phyloP scores from a whole-genome alignment of 2,888 invertebrate species.

The Cantharis rustica region DNA sequence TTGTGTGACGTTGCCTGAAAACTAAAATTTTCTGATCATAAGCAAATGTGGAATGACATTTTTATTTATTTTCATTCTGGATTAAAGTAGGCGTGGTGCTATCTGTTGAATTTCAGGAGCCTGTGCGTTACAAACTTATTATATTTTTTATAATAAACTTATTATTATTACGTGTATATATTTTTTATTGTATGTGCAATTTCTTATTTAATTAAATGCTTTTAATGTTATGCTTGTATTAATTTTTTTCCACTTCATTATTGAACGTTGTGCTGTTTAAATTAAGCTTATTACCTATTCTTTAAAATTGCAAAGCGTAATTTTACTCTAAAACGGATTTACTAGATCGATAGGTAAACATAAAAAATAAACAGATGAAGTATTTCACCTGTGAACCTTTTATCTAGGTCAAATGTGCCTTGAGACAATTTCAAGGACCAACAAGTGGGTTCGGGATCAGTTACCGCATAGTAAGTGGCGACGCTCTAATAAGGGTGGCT shows the following conservation, averaged over 20 bases:
- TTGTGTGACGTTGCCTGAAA: slow-evolving; percentile 38
- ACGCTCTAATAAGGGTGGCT: not conserved
- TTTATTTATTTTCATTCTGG: slow-evolving; percentile 38
- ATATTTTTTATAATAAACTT: slow-evolving; percentile 1
- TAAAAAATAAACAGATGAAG: not conserved
- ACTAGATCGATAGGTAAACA: not conserved
- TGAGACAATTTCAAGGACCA: not conserved
- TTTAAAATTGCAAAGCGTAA: not conserved
- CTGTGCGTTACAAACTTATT: not conserved
- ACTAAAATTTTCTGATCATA: slow-evolving; percentile 34
- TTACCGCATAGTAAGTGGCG: not conserved
- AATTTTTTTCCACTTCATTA: not conserved
- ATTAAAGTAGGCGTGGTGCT: slow-evolving; percentile 38
- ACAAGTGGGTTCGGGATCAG: not conserved
- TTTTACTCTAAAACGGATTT: not conserved
- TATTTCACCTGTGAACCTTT: not conserved
- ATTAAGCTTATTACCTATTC: not conserved
- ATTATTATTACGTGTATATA: slow-evolving; percentile 9
- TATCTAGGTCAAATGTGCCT: not conserved
- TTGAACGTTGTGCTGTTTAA: not conserved
- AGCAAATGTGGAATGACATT: slow-evolving; percentile 43
- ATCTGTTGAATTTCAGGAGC: slow-evolving; percentile 15
- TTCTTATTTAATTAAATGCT: slow-evolving; percentile 17
- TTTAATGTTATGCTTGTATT: slow-evolving; percentile 15
- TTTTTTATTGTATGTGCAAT: slow-evolving; percentile 19